These are phyloP conservation scores for Sparidentex hasta DNA, from an alignment of 2,797 vertebrate species.

Conservation along the genomic window DNA sequence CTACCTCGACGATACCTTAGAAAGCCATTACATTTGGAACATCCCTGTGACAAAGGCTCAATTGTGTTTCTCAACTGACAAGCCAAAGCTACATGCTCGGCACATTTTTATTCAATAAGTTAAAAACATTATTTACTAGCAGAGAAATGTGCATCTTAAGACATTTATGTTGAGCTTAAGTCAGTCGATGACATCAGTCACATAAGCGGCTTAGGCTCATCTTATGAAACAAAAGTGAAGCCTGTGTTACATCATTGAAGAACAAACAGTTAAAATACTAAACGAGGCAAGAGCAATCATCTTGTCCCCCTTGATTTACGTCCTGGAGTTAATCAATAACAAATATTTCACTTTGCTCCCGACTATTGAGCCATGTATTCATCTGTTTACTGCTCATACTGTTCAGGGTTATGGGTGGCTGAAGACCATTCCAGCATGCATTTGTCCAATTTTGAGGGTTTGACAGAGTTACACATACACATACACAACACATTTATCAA, in stretches of 20 bases:
- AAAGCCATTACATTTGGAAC: neutral
- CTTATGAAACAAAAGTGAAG: neutral
- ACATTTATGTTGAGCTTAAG: no score
- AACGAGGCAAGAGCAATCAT: neutral
- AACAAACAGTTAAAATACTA: neutral
- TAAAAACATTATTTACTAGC: no score
- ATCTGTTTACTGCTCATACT: neutral
- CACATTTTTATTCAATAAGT: no score
- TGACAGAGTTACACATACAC: conserved; percentile 24
- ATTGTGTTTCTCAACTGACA: neutral
- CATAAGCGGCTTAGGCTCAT: neutral
- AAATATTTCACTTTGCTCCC: no score
- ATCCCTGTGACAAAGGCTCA: neutral
- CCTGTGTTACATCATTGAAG: no score
- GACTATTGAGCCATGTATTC: neutral
- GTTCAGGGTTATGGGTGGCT: neutral
- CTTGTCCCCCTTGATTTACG: no score
- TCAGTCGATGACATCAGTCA: neutral
- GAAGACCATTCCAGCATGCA: neutral
- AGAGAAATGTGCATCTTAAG: no score
- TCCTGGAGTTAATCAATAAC: no score
- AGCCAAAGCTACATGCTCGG: neutral
- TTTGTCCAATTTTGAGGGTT: neutral
- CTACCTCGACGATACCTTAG: neutral
- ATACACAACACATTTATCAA: conserved; percentile 48